Conservation (phyloP, 53 echinoderm and acorn worm genomes). For the Hippasteria phrygiana region DNA sequence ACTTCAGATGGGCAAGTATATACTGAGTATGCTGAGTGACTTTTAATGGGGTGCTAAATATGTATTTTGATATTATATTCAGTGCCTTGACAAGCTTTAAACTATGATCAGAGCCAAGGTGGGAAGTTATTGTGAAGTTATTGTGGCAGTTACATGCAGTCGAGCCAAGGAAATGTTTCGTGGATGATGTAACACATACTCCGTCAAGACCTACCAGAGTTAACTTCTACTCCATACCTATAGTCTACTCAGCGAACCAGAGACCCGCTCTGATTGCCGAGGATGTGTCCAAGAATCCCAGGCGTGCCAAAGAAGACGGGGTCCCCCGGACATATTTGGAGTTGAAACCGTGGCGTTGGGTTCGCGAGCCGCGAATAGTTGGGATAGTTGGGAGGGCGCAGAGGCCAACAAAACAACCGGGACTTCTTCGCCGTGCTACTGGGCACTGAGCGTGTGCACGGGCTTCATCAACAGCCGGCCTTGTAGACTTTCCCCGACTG, state of each 20-base stretch:
- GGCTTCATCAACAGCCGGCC: not conserved
- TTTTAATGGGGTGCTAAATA: too few species aligned
- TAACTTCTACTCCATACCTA: not conserved
- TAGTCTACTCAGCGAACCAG: not conserved
- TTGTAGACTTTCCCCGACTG: not conserved
- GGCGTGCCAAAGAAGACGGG: conserved; percentile 38
- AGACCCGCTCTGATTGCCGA: conserved; percentile 4
- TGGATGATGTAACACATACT: not conserved
- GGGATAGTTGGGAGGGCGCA: conserved; percentile 72
- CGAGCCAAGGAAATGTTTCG: too few species aligned
- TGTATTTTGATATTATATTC: too few species aligned
- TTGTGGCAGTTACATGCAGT: too few species aligned
- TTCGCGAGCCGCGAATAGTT: conserved; percentile 74
- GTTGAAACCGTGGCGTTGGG: conserved; percentile 56
- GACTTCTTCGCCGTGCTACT: not conserved
- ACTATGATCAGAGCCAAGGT: too few species aligned
- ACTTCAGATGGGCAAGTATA: too few species aligned
- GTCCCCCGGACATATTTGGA: conserved; percentile 64
- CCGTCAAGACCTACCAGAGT: not conserved
- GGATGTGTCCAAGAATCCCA: conserved; percentile 10
- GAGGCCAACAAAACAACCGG: conserved; percentile 52
- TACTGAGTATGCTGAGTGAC: too few species aligned
- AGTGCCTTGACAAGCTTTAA: too few species aligned
- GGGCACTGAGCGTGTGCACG: not conserved
- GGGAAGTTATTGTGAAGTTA: too few species aligned